Conservation (phyloP, 2,113 vertebrate species). For the Noctilio leporinus region DNA sequence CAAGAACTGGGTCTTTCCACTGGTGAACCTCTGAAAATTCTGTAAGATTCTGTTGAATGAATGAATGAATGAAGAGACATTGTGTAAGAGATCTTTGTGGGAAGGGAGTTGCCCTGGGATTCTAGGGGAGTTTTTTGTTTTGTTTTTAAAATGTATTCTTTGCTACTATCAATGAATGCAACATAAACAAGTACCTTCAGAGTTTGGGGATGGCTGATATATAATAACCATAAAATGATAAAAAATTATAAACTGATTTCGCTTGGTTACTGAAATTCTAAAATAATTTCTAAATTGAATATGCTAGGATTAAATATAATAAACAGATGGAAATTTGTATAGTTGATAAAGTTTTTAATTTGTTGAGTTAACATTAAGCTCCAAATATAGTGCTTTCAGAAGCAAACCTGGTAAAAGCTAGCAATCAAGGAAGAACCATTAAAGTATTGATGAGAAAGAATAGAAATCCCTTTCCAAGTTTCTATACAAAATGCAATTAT, state of each 20-base stretch:
- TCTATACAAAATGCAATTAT: conserved; percentile 15
- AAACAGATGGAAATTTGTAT: background rate
- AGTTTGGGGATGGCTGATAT: background rate
- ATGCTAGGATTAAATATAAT: conserved; percentile 19
- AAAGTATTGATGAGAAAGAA: background rate
- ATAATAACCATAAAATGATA: background rate
- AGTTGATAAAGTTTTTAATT: background rate
- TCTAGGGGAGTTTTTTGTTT: background rate
- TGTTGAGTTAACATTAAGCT: background rate
- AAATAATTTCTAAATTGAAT: conserved; percentile 20
- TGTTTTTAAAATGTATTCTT: background rate
- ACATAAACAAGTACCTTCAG: background rate
- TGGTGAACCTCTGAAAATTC: background rate
- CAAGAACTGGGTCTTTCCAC: background rate
- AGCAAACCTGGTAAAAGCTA: conserved; percentile 16
- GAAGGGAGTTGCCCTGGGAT: background rate
- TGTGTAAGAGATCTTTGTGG: background rate
- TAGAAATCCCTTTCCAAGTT: background rate
- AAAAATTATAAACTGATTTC: conserved; percentile 30
- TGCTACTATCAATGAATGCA: background rate
- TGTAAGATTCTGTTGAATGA: background rate
- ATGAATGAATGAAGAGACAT: background rate
- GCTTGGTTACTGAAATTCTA: background rate
- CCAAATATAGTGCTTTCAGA: conserved; percentile 20
- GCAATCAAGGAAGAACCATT: background rate